Percentiles rank a stretch among this genome's conserved stretches.
These are phyloP conservation scores for Xestia sexstrigata DNA, from an alignment of 2,888 invertebrate species.

Conservation along the genomic window DNA sequence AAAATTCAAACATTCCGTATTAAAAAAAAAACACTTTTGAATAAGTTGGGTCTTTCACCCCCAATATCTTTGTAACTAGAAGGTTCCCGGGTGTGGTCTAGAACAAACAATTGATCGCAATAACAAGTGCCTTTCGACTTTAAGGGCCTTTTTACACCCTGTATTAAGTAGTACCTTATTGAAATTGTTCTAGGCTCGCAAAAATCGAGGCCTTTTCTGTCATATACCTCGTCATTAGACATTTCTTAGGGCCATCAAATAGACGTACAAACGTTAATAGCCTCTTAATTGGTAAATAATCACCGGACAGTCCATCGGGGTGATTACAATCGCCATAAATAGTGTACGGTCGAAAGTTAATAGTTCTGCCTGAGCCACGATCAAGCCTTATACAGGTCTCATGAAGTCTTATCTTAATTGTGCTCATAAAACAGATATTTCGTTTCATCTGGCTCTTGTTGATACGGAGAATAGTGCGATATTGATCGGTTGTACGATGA, in stretches of 20 bases:
- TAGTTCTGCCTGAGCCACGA: constrained; percentile 66
- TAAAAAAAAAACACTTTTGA: too few relatives aligned
- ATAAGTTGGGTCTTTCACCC: too few relatives aligned
- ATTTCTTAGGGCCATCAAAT: constrained; percentile 62
- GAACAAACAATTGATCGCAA: too few relatives aligned
- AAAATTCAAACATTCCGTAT: too few relatives aligned
- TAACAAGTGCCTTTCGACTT: too few relatives aligned
- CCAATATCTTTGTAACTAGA: too few relatives aligned
- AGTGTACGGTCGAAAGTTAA: constrained; percentile 67
- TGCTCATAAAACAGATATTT: constrained; percentile 72
- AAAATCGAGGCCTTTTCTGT: constrained; percentile 48
- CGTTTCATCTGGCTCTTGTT: constrained; percentile 67
- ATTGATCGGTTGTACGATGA: constrained; percentile 28
- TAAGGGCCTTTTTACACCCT: too few relatives aligned
- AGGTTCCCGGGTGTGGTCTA: too few relatives aligned
- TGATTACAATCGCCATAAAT: constrained; percentile 68
- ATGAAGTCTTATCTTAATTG: constrained; percentile 78
- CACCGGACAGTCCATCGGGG: constrained; percentile 51
- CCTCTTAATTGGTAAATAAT: constrained; percentile 70
- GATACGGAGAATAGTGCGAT: constrained; percentile 27
- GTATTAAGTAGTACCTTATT: constrained; percentile 1
- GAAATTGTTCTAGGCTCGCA: constrained; percentile 38
- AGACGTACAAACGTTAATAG: constrained; percentile 62
- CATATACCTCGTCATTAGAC: constrained; percentile 56
- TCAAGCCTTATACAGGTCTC: constrained; percentile 74